Conservation (phyloP, 2,888 invertebrate species). For the Nomada fabriciana region DNA sequence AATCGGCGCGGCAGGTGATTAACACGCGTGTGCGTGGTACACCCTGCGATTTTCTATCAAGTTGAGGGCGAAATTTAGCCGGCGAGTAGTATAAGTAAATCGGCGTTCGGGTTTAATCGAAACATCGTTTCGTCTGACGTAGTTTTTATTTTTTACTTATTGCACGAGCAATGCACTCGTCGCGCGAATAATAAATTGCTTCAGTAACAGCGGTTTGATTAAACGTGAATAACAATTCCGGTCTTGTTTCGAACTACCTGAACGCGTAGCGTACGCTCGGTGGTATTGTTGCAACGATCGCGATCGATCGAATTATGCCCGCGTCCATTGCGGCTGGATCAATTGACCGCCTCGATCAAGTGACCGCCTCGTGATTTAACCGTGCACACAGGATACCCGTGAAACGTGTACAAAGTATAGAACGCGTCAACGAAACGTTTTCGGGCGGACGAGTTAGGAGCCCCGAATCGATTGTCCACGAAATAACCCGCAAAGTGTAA, state of each 20-base stretch:
- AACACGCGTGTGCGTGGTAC: background rate
- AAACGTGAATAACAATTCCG: too few species aligned
- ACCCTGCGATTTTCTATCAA: background rate
- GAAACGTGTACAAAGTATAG: conserved; percentile 22
- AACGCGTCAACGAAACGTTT: background rate
- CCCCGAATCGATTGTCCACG: conserved; percentile 20
- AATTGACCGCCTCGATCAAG: conserved; percentile 24
- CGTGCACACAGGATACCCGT: background rate
- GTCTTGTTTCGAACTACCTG: too few species aligned
- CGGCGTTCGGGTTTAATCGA: too few species aligned
- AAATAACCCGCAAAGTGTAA: conserved; percentile 29
- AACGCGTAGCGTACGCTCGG: background rate
- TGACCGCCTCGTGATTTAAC: conserved; percentile 9
- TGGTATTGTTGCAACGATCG: conserved; percentile 7
- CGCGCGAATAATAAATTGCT: too few species aligned
- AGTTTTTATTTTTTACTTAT: too few species aligned
- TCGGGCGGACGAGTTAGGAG: background rate
- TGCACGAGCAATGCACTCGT: too few species aligned
- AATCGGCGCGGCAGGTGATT: conserved; percentile 10
- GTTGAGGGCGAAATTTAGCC: too few species aligned
- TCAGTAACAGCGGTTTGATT: too few species aligned
- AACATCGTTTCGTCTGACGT: too few species aligned
- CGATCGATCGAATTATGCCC: conserved; percentile 17
- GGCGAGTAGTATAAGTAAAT: too few species aligned
- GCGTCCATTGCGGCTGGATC: conserved; percentile 9